phyloP scores from a whole-genome alignment of 2,113 vertebrate genomes.

The Jacana jacana region DNA sequence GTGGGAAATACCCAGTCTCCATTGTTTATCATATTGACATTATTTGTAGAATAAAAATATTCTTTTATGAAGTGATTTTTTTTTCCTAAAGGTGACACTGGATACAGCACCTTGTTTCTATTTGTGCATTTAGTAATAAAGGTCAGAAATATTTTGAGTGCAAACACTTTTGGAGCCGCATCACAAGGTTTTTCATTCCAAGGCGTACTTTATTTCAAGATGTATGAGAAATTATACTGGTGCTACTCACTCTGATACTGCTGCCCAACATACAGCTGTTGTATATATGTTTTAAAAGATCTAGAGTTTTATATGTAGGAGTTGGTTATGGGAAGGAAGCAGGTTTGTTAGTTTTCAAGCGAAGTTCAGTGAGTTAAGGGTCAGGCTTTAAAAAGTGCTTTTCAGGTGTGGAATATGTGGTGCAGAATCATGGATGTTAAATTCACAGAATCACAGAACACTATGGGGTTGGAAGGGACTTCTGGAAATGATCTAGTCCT shows the following conservation, averaged over 20 bases:
- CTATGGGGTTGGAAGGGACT: no score
- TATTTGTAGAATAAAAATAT: background rate
- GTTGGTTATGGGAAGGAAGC: background rate
- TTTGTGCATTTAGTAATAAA: background rate
- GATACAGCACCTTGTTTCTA: background rate
- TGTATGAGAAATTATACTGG: background rate
- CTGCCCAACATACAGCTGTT: background rate
- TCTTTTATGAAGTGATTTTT: background rate
- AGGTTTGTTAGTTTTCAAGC: background rate
- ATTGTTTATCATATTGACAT: constrained; percentile 7
- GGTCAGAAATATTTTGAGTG: background rate
- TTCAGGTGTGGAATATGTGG: background rate
- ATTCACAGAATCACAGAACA: background rate
- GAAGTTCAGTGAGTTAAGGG: background rate
- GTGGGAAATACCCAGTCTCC: background rate
- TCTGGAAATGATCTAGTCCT: no score
- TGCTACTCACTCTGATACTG: background rate
- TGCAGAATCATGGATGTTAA: background rate
- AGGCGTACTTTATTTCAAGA: background rate
- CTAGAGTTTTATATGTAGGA: background rate
- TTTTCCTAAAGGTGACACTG: background rate
- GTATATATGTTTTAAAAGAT: background rate
- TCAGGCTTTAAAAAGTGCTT: background rate
- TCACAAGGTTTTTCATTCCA: background rate
- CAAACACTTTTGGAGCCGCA: background rate